phyloP scores from a whole-genome alignment of 2,113 vertebrate genomes.

The Notothenia rossii region DNA sequence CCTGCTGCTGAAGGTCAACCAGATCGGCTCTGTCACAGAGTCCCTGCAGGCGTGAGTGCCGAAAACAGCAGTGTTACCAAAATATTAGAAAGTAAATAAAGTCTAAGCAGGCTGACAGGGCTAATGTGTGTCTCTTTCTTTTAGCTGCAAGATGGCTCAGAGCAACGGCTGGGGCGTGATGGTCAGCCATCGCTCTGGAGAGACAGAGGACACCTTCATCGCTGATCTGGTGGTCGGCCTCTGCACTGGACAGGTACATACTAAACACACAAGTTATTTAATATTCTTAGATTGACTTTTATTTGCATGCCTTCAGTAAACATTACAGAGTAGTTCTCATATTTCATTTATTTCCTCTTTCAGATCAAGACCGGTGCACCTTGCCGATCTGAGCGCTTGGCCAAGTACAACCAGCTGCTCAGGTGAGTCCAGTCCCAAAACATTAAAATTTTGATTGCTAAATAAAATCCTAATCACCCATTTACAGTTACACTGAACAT shows the following conservation, averaged over 20 bases:
- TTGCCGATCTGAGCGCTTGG: constrained; percentile 95
- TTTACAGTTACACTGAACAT: background rate
- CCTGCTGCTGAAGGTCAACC: constrained; percentile 98
- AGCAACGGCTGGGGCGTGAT: constrained; percentile 94
- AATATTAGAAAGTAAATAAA: background rate
- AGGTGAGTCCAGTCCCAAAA: constrained; percentile 82
- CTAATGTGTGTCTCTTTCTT: background rate
- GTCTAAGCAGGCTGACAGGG: background rate
- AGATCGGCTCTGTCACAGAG: constrained; percentile 97
- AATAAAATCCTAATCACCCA: background rate
- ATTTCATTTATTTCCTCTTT: background rate
- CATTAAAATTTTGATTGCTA: rapidly evolving
- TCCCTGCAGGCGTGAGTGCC: constrained; percentile 95
- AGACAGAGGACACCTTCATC: constrained; percentile 95
- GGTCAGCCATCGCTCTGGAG: constrained; percentile 95
- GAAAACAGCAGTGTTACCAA: background rate
- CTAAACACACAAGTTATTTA: background rate
- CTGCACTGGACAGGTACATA: constrained; percentile 92
- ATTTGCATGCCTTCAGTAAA: background rate
- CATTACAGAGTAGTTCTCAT: background rate
- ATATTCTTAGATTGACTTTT: background rate
- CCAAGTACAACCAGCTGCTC: constrained; percentile 98
- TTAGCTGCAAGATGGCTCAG: constrained; percentile 93
- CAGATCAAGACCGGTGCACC: constrained; percentile 99
- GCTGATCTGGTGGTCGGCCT: constrained; percentile 95